Base-by-base conservation (phyloP, 2,113 vertebrate species). In the Dromaius novaehollandiae region DNA sequence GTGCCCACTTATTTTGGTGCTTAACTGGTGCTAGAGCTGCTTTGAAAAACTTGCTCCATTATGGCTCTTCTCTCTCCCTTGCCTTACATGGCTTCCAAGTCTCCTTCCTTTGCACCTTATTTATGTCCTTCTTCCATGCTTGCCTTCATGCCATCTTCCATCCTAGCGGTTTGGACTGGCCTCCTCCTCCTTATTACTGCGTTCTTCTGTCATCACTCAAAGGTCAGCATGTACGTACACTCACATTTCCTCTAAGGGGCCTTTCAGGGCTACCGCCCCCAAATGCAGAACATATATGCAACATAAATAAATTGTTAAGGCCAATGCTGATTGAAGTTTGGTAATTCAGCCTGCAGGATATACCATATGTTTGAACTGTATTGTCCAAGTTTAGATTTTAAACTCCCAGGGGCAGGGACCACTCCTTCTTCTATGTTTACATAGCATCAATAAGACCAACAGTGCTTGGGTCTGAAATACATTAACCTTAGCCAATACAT, bases 381-480 rank as follows among this genome's bases (percentile, higher is more conserved):
- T 95, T 96, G 91, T 96, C 91, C 82, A 81, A 81, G 88, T 96
- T 93, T 79, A 96, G 88, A 94, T 88, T 75, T 71, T 93, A 79
- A 95, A 91, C 56, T 94, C 96, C 94, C 94, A 87, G 82, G 88
- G 92, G 96, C 65, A 87, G 88, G 83, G 88, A 94, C 96, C 96
- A 97, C 96, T 97, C 96, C 96, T 97, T 96, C 63, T n/a, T 97
- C 87, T 96, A 9, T 97, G 91, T 96, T 97, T 97, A 95, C 87
- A 95, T 60, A 95, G 93, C 76, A 91, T 95, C 96, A 95, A 92
- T 95, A 83, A 96, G 93, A 95, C 89, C 93, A 95, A 34, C 85
- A 91, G 93, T 78, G 79, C 76, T 86, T 79, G 69, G 61, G 88
- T 90, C 83, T 96, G 94, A 97, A 93, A 90, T 96, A 77, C 80